Percentiles rank a stretch among this genome's conserved stretches.
phyloP scores from a whole-genome alignment of 2,113 vertebrate species.

The Malurus elegans region DNA sequence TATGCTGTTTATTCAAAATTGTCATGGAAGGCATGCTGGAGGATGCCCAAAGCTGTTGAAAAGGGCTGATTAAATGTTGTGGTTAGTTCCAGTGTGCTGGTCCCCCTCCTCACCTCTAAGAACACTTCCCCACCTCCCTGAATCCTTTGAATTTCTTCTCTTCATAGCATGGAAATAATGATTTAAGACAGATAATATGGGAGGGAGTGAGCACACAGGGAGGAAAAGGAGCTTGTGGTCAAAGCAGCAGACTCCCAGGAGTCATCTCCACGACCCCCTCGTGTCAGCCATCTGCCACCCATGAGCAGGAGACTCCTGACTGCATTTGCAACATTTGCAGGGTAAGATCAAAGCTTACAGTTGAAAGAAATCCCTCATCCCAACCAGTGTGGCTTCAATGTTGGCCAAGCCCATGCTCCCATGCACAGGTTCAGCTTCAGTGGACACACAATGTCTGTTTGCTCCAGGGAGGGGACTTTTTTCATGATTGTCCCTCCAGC shows the following conservation, averaged over 20 bases:
- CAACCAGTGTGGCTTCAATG: background rate
- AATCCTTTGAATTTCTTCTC: background rate
- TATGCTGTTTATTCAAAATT: background rate
- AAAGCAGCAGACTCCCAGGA: background rate
- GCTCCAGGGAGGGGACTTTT: background rate
- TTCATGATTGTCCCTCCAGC: accelerated
- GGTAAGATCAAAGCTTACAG: accelerated
- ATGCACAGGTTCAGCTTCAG: background rate
- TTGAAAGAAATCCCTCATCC: background rate
- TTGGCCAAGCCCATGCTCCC: accelerated
- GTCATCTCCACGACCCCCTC: background rate
- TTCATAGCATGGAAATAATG: background rate
- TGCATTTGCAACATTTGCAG: accelerated
- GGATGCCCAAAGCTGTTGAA: background rate
- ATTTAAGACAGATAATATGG: background rate
- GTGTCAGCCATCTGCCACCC: background rate
- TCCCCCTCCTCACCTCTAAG: background rate
- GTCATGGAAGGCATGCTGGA: background rate
- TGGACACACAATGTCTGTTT: background rate
- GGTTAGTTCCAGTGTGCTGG: background rate
- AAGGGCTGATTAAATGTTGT: background rate
- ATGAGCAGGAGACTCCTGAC: background rate
- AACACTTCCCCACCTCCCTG: background rate
- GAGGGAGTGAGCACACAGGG: background rate
- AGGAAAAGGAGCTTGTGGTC: background rate